A percentile compares a stretch with the other conserved stretches of the same genome.
These are phyloP conservation scores for Syngnathus rostellatus DNA, from an alignment of 2,797 vertebrate genomes.

Conservation along the genomic window DNA sequence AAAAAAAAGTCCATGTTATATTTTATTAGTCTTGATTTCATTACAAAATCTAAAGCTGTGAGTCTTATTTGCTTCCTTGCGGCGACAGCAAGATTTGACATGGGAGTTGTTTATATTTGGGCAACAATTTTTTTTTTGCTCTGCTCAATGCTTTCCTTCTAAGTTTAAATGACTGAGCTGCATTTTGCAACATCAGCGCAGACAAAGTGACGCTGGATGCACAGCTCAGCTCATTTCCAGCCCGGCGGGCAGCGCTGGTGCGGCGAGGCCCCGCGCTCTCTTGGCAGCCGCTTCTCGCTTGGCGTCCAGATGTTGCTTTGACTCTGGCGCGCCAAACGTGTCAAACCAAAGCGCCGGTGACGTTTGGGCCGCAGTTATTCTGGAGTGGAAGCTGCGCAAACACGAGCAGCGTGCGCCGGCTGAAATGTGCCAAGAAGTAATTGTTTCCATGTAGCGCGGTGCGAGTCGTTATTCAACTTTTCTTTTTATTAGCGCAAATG, in stretches of 20 bases:
- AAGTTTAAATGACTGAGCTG: background rate
- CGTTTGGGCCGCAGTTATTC: constrained; percentile 52
- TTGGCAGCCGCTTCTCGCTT: constrained; percentile 46
- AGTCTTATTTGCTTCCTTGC: no score
- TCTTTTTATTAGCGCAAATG: background rate
- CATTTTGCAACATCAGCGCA: background rate
- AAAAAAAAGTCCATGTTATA: no score
- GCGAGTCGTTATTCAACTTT: background rate
- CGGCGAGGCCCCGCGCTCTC: constrained; percentile 1
- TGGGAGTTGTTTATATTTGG: constrained; percentile 18
- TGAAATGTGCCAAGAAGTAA: constrained; percentile 53
- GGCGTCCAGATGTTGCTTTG: constrained; percentile 60
- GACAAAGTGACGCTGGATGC: background rate
- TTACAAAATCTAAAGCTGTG: no score
- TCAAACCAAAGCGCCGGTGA: constrained; percentile 60
- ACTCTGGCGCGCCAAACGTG: constrained; percentile 56
- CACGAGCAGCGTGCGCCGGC: constrained; percentile 45
- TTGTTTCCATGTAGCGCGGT: background rate
- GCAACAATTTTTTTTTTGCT: background rate
- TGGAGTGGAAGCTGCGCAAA: constrained; percentile 22
- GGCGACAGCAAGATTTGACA: no score
- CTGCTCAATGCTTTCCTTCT: background rate
- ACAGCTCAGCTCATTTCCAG: constrained; percentile 1
- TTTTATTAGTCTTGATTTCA: no score
- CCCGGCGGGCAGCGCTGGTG: background rate